Evolutionary conservation across 2,888 invertebrate species (phyloP), one percentile per base, ranked within the genome.

Genomic region (Gnatocerus cornutus): DNA sequence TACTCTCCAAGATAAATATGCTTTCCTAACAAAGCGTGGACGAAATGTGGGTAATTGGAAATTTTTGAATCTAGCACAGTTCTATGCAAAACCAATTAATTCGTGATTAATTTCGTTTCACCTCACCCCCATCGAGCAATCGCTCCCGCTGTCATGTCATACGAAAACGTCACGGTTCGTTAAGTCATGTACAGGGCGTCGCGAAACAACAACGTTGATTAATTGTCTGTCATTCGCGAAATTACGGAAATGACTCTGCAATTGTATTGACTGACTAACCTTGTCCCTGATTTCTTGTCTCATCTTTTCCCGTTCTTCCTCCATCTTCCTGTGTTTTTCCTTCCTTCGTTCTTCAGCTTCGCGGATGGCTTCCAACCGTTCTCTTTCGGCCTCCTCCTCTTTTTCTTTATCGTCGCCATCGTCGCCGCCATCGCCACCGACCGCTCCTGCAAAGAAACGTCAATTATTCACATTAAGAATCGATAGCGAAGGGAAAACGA

Each of bases 271-370:
- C 10, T 43, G 1, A 77, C 89, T 85, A 84, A 99, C 98, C 95
- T 99, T 99, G 88, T 98, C 98, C 87, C 99, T 91, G 86, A 99
- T 99, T 87, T 97, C 97, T 88, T 98, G 98, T 84, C 99, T 91
- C 97, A 99, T 98, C 88, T 96, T 96, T 88, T 99, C 99, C 77
- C 99, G 89, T 86, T 99, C 99, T 84, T 96, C 97, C 87, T 99
- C 99, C 98, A 99, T 98, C 89, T 98, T 98, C 84, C 98, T 92
- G 87, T 99, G 99, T 87, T 99, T 99, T 88, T 99, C 99, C 91
- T 98, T 98, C 86, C 99, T 91, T 82, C 98, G 90, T 79, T 99
- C 98, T 87, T 99, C 99, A 69, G 98, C 98, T 87, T 99, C 99
- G 79, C 93, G 90, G 87, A 99, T 96, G 82, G 98, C 99, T 87